These are phyloP conservation scores for Eudasyphora cyanicolor DNA, from an alignment of 2,888 invertebrate species.

Conservation along the genomic window DNA sequence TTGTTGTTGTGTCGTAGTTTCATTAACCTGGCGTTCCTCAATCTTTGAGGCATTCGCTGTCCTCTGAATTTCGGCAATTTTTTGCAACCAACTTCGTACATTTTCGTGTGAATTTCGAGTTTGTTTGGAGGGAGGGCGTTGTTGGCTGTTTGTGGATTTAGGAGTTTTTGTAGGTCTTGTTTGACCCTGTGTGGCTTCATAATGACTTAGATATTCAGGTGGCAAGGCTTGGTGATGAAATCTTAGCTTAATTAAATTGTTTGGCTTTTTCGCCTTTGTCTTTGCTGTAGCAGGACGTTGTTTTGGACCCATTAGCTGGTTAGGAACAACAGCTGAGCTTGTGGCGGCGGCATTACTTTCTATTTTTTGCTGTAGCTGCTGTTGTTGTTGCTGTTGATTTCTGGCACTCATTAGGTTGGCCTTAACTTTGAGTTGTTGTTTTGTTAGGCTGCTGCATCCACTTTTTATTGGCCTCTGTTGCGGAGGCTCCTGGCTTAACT, in stretches of 20 bases:
- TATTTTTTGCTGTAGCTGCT: conserved; percentile 49
- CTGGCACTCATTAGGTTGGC: conserved; percentile 73
- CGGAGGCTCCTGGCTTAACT: not conserved
- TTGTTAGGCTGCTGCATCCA: conserved; percentile 72
- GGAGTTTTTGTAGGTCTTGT: conserved; percentile 77
- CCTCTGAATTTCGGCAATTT: conserved; percentile 87
- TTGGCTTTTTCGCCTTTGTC: conserved; percentile 47
- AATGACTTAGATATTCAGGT: conserved; percentile 89
- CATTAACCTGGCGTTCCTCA: not conserved
- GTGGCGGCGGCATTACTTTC: conserved; percentile 3
- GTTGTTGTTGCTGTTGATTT: conserved; percentile 52
- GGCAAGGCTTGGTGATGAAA: conserved; percentile 91
- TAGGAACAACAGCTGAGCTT: not conserved
- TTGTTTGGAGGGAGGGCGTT: conserved; percentile 71
- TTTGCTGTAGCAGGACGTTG: conserved; percentile 26
- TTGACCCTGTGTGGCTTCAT: conserved; percentile 86
- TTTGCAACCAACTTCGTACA: conserved; percentile 87
- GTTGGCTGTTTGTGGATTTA: conserved; percentile 67
- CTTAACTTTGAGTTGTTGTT: conserved; percentile 75
- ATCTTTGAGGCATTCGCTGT: conserved; percentile 69
- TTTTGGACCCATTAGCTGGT: conserved; percentile 39
- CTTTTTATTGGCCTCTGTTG: conserved; percentile 57
- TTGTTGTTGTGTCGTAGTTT: not conserved
- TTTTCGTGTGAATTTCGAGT: conserved; percentile 82
- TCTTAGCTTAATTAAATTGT: conserved; percentile 84